A percentile compares a stretch with the other conserved stretches of the same genome.
These are phyloP conservation scores for Trogon melanurus DNA, from an alignment of 2,113 vertebrate genomes.

Conservation along the genomic window DNA sequence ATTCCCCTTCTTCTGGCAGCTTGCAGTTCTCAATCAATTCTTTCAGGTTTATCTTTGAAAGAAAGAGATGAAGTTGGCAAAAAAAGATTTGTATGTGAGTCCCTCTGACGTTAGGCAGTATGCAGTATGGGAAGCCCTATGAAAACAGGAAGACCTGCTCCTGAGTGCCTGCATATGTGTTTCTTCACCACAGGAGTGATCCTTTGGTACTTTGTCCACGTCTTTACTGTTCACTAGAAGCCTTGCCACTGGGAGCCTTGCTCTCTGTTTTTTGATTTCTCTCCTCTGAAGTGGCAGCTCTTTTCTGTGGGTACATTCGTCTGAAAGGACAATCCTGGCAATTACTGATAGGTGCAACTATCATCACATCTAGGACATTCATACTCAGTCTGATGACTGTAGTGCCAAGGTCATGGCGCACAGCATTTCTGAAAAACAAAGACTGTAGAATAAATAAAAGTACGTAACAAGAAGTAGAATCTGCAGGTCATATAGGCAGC, in stretches of 20 bases:
- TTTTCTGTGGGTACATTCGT: rapidly evolving
- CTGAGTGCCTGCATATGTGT: background rate
- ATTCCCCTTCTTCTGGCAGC: background rate
- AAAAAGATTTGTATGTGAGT: background rate
- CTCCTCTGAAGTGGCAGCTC: background rate
- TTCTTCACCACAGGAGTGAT: background rate
- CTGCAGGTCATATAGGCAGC: background rate
- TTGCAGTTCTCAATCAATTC: background rate
- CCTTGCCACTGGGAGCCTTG: background rate
- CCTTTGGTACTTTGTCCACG: background rate
- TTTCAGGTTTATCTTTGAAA: background rate
- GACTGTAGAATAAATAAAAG: background rate
- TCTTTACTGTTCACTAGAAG: background rate
- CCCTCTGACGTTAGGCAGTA: background rate
- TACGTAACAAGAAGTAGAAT: background rate
- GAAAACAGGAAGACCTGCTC: background rate
- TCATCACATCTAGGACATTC: background rate
- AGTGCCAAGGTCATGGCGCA: background rate
- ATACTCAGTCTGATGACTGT: background rate
- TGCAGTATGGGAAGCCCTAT: background rate
- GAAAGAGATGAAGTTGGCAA: background rate
- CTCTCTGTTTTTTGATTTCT: background rate
- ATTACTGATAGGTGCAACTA: background rate
- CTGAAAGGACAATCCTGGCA: background rate
- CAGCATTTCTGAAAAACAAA: background rate